Conservation (phyloP, 1,140 invertebrate genomes). For the Frieseomelitta varia region DNA sequence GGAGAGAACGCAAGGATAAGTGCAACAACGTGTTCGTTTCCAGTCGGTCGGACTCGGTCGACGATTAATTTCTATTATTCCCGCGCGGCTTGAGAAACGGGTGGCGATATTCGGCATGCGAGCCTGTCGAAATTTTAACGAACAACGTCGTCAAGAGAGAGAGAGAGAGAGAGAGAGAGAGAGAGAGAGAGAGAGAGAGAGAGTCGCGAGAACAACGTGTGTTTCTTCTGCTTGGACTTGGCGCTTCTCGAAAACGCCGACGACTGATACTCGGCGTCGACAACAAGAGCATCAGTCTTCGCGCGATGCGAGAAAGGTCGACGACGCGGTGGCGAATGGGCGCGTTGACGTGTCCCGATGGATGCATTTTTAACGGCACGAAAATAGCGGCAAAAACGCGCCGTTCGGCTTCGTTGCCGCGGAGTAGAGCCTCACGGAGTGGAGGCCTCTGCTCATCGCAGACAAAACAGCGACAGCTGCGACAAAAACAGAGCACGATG, state of each 20-base stretch:
- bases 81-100: background rate
- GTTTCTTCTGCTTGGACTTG: background rate
- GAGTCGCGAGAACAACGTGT: background rate
- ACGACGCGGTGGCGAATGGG: conserved; percentile 67
- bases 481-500: conserved; percentile 62
- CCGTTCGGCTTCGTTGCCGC: conserved; percentile 51
- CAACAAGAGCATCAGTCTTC: conserved; percentile 31
- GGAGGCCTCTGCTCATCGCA: conserved; percentile 38
- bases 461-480: conserved; percentile 76
- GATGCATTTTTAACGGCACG: conserved; percentile 78
- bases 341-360: conserved; percentile 72
- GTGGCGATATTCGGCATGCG: background rate
- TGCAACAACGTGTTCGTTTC: background rate
- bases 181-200: too few relatives aligned
- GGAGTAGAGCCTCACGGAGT: background rate
- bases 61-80: conserved; percentile 20
- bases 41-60: background rate
- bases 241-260: conserved; percentile 2
- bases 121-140: conserved; percentile 21
- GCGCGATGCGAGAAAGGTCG: conserved; percentile 49
- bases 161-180: too few relatives aligned
- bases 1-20: too few relatives aligned
- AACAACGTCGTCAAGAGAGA: background rate
- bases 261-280: conserved; percentile 15
- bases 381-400: conserved; percentile 71